phyloP scores from a whole-genome alignment of 2,797 vertebrate species.

The Aselliscus stoliczkanus region DNA sequence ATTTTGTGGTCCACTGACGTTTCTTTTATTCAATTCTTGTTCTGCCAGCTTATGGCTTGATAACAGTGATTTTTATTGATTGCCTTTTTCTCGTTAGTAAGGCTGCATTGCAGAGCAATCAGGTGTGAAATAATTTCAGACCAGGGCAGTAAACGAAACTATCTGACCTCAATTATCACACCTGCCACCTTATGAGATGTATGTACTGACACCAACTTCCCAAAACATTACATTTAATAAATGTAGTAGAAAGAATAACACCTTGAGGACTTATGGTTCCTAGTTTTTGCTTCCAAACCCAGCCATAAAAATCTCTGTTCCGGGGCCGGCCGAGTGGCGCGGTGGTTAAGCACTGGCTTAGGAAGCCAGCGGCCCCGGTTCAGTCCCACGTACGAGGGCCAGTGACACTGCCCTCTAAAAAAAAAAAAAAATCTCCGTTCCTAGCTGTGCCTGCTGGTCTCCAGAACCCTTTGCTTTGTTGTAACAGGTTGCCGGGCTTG shows the following conservation, averaged over 20 bases:
- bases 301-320: not conserved
- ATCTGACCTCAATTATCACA: not conserved
- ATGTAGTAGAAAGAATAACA: not conserved
- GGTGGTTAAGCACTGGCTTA: no score
- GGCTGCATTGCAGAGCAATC: constrained; percentile 31
- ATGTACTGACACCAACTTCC: not conserved
- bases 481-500: not conserved
- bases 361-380: no score
- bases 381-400: no score
- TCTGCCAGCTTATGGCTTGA: constrained; percentile 68
- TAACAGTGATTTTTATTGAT: constrained; percentile 54
- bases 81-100: constrained; percentile 52
- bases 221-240: not conserved
- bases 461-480: not conserved
- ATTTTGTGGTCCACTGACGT: constrained; percentile 34
- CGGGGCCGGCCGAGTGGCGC: no score
- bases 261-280: not conserved
- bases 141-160: not conserved
- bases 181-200: not conserved
- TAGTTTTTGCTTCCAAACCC: not conserved
- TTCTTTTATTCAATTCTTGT: constrained; percentile 59
- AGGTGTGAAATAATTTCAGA: not conserved
- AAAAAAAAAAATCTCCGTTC: no score
- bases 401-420: no score
- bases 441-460: not conserved